Evolutionary conservation across 2,888 invertebrate genomes (phyloP).

Genomic region (Drosophila gaucha): DNA sequence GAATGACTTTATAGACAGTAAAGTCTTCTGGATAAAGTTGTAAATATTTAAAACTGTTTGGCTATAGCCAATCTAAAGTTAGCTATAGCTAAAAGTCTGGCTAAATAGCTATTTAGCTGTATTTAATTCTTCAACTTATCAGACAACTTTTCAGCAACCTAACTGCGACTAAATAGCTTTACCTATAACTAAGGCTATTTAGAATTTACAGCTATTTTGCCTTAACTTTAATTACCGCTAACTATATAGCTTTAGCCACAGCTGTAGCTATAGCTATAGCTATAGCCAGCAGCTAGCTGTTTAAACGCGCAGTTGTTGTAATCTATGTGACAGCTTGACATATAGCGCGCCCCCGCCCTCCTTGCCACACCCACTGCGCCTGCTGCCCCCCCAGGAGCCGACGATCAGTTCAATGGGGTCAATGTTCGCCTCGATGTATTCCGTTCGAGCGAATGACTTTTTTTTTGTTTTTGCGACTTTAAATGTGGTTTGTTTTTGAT

Average conservation of each 20-base stretch:
- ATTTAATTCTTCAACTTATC: neutral
- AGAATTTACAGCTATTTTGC: neutral
- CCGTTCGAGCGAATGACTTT: constrained; percentile 14
- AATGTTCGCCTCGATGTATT: constrained; percentile 44
- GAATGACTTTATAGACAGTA: neutral
- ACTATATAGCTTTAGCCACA: neutral
- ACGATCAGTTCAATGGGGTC: constrained; percentile 60
- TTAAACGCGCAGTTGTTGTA: constrained; percentile 28
- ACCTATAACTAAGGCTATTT: too few relatives aligned
- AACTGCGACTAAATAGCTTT: too few relatives aligned
- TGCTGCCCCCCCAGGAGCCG: constrained; percentile 14
- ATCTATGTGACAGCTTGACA: constrained; percentile 42
- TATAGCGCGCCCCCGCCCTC: constrained; percentile 13
- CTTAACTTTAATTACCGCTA: neutral
- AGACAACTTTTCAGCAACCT: neutral
- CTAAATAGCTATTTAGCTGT: neutral
- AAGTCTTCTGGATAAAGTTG: neutral
- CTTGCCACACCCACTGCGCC: constrained; percentile 18
- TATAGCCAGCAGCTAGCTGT: constrained; percentile 1
- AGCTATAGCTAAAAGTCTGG: neutral
- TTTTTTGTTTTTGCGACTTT: constrained; percentile 34
- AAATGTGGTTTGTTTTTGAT: constrained; percentile 60
- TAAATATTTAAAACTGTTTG: neutral
- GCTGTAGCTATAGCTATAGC: neutral
- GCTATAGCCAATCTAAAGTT: neutral